Evolutionary conservation across 2,888 invertebrate genomes (phyloP).

Genomic region (Hypomecis atomaria): DNA sequence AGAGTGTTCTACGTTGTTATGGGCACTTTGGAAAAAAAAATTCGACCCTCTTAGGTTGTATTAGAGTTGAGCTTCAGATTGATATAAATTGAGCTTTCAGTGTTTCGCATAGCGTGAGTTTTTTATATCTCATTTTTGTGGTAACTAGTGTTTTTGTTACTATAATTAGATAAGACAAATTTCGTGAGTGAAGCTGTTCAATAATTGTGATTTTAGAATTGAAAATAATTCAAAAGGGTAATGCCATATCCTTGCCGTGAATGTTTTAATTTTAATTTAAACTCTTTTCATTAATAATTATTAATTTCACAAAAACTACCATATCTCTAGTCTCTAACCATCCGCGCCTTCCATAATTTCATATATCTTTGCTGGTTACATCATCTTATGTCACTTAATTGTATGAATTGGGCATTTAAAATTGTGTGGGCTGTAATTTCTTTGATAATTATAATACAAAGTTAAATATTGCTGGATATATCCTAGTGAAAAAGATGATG

Average conservation of each 20-base stretch:
- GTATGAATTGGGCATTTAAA: slow-evolving; percentile 4
- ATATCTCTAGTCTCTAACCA: slow-evolving; percentile 31
- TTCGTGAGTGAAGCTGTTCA: slow-evolving; percentile 4
- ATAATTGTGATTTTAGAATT: slow-evolving; percentile 5
- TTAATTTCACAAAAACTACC: slow-evolving; percentile 38
- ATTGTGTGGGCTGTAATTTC: slow-evolving; percentile 5
- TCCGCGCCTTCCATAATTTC: slow-evolving; percentile 23
- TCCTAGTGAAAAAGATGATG: slow-evolving; percentile 19
- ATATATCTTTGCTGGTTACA: slow-evolving; percentile 20
- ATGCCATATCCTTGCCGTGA: slow-evolving; percentile 25
- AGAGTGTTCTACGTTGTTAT: no score
- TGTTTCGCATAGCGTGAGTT: neutral
- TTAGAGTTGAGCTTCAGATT: slow-evolving; percentile 10
- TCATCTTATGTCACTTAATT: slow-evolving; percentile 20
- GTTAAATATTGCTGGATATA: neutral
- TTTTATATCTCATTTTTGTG: slow-evolving; percentile 1
- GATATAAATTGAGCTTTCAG: slow-evolving; percentile 8
- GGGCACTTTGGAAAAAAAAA: no score
- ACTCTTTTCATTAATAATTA: slow-evolving; percentile 20
- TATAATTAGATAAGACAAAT: no score
- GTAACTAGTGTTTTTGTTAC: neutral
- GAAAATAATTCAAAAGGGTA: slow-evolving; percentile 2
- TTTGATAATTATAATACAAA: neutral
- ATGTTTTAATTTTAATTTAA: slow-evolving; percentile 17
- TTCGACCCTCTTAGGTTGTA: neutral